phyloP scores from a whole-genome alignment of 1,140 invertebrate genomes.

The Acromyrmex heyeri region DNA sequence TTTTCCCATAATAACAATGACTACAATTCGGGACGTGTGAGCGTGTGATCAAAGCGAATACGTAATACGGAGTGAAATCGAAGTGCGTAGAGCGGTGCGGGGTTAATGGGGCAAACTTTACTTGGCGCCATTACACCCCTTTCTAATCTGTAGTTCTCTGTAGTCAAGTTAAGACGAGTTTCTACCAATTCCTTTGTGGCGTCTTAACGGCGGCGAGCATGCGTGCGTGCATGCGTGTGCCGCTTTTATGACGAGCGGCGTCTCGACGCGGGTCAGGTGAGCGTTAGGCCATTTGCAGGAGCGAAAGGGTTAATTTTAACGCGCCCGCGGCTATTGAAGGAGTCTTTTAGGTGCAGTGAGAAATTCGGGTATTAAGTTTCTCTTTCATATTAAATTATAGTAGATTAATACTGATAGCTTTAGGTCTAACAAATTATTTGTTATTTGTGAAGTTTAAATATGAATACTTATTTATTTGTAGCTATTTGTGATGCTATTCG shows the following conservation, averaged over 20 bases:
- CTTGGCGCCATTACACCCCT: background rate
- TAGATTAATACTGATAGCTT: background rate
- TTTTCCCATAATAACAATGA: slow-evolving; percentile 49
- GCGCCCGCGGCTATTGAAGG: slow-evolving; percentile 39
- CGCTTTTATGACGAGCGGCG: slow-evolving; percentile 16
- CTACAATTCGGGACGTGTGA: slow-evolving; percentile 49
- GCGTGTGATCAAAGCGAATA: slow-evolving; percentile 55
- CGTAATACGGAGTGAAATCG: slow-evolving; percentile 51
- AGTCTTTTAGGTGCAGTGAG: background rate
- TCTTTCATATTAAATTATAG: background rate
- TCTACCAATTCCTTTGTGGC: slow-evolving; percentile 45
- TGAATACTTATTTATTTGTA: background rate
- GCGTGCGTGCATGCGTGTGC: background rate
- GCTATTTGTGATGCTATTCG: background rate
- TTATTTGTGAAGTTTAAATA: background rate
- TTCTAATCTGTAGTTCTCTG: background rate
- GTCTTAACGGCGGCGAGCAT: background rate
- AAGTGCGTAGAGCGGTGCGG: background rate
- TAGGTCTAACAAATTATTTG: background rate
- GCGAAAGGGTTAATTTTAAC: slow-evolving; percentile 67
- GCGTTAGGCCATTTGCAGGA: slow-evolving; percentile 31
- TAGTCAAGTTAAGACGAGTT: slow-evolving; percentile 12
- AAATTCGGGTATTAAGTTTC: background rate
- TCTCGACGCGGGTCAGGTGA: slow-evolving; percentile 58
- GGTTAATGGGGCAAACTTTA: slow-evolving; percentile 25